Evolutionary conservation across 2,888 invertebrate genomes (phyloP).

Genomic region (Sarcophaga carnaria): DNA sequence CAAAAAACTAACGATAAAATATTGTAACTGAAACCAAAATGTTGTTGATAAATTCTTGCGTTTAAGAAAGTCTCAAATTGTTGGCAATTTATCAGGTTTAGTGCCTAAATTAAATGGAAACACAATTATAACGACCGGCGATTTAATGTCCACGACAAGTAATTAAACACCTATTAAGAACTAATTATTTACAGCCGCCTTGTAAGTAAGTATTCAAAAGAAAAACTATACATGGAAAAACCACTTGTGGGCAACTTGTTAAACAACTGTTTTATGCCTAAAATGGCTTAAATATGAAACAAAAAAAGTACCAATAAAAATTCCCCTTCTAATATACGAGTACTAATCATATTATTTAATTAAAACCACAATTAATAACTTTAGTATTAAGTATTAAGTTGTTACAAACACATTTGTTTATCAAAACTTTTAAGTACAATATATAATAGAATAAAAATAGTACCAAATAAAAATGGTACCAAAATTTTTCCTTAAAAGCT

Average conservation of each 20-base stretch:
- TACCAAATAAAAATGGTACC: no score
- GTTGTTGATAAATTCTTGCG: neutral
- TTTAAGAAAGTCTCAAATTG: neutral
- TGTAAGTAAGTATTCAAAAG: no score
- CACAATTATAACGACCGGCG: neutral
- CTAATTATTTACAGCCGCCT: neutral
- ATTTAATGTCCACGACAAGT: neutral
- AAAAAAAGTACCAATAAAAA: no score
- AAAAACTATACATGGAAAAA: no score
- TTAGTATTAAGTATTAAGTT: no score
- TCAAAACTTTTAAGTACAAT: no score
- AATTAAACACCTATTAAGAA: neutral
- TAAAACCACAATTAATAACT: no score
- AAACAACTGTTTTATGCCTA: neutral
- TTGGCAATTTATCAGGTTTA: neutral
- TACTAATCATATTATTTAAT: no score
- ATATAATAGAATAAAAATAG: no score
- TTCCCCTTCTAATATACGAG: no score
- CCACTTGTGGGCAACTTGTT: neutral
- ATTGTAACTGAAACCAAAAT: neutral
- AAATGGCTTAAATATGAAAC: neutral
- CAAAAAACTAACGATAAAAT: neutral
- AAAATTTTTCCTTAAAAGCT: no score
- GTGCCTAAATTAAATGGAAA: neutral
- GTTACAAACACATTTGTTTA: no score